Evolutionary conservation across 1,140 invertebrate genomes (phyloP).

Genomic region (Drosophila bocki): DNA sequence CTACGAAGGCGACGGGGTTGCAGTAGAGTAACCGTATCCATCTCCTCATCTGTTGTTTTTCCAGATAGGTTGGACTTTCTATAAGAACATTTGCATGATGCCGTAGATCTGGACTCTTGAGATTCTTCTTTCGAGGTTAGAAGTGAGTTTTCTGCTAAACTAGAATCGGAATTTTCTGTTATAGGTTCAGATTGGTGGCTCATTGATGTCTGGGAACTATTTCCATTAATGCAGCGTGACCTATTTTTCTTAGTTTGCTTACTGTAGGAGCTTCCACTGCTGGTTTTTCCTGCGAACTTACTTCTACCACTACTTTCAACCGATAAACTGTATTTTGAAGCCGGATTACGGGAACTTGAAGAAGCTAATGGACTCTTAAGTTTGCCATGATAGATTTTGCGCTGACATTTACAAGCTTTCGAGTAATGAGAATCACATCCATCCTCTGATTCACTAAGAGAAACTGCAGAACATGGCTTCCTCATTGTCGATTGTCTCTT

Average conservation of each 20-base stretch:
- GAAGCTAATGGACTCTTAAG: neutral
- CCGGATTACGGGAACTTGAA: too few species aligned
- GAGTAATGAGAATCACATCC: too few species aligned
- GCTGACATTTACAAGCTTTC: neutral
- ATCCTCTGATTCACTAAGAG: neutral
- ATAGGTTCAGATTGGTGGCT: neutral
- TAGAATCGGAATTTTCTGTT: neutral
- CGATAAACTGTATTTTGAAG: neutral
- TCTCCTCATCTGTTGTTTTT: neutral
- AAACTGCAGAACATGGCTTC: neutral
- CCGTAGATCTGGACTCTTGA: neutral
- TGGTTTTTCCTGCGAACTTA: neutral
- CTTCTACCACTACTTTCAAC: neutral
- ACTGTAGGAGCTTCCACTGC: too few species aligned
- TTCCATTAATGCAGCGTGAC: too few species aligned
- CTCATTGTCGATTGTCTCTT: neutral
- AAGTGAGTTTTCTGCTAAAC: neutral
- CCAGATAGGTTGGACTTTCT: neutral
- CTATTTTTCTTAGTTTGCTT: neutral
- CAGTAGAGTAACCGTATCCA: slow-evolving; percentile 29
- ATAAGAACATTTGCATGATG: neutral
- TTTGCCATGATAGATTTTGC: too few species aligned
- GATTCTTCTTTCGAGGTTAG: neutral
- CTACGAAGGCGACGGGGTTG: slow-evolving; percentile 18
- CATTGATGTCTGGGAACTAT: neutral